Conservation (phyloP, 2,113 vertebrate species). For the Fulmarus glacialis region DNA sequence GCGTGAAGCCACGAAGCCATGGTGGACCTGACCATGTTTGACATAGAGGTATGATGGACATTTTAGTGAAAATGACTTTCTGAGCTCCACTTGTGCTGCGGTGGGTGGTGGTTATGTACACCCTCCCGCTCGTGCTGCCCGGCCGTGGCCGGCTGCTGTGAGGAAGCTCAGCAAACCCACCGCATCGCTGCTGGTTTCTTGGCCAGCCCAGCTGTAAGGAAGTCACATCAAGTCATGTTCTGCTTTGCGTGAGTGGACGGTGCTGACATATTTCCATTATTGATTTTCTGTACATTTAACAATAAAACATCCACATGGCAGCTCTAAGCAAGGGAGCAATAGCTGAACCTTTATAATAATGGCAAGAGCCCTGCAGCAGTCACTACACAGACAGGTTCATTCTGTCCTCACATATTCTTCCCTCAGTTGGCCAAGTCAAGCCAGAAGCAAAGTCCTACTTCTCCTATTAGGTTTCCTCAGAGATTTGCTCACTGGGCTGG, state of each 20-base stretch:
- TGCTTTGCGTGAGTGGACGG: background rate
- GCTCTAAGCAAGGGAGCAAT: background rate
- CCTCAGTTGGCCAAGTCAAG: background rate
- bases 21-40: background rate
- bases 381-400: background rate
- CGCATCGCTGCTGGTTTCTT: rapidly evolving
- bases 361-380: background rate
- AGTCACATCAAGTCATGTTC: background rate
- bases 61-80: background rate
- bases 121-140: background rate
- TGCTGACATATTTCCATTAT: background rate
- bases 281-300: background rate
- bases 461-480: background rate
- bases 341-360: background rate
- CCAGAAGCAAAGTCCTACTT: background rate
- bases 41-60: background rate
- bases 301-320: background rate
- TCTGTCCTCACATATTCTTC: background rate
- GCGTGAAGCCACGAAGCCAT: rapidly evolving
- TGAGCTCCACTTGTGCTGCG: background rate
- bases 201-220: background rate
- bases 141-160: rapidly evolving
- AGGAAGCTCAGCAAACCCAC: background rate
- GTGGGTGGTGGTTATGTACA: background rate
- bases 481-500: background rate